These are phyloP conservation scores for Calonectris borealis DNA, from an alignment of 2,113 vertebrate genomes.

Conservation along the genomic window DNA sequence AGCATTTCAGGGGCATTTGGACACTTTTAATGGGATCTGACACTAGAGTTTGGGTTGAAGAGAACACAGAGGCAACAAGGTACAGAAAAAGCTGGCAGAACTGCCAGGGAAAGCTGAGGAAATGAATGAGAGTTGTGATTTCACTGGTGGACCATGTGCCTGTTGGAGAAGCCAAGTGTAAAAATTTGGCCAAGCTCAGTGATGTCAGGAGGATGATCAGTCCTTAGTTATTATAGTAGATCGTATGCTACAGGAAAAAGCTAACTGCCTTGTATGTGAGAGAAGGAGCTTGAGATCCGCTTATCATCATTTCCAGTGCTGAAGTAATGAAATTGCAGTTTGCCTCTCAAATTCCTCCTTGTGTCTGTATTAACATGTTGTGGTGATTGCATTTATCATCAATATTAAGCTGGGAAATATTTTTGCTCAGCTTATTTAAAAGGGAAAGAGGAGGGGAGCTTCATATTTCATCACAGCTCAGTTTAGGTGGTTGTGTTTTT, in stretches of 20 bases:
- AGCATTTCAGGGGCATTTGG: not conserved
- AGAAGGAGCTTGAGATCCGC: not conserved
- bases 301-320: not conserved
- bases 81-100: not conserved
- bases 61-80: not conserved
- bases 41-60: not conserved
- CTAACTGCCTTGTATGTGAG: not conserved
- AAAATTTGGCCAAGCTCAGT: not conserved
- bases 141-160: not conserved
- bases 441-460: not conserved
- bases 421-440: not conserved
- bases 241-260: not conserved
- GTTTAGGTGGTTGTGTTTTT: not conserved
- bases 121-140: not conserved
- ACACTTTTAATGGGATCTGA: not conserved
- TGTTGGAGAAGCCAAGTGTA: not conserved
- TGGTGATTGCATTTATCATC: not conserved
- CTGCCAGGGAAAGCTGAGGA: not conserved
- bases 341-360: not conserved
- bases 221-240: not conserved
- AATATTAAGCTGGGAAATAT: not conserved
- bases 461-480: not conserved
- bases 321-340: slow-evolving; percentile 22
- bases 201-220: not conserved
- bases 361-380: not conserved